Conservation (phyloP, 2,113 vertebrate genomes). For the Rhinolophus sinicus region DNA sequence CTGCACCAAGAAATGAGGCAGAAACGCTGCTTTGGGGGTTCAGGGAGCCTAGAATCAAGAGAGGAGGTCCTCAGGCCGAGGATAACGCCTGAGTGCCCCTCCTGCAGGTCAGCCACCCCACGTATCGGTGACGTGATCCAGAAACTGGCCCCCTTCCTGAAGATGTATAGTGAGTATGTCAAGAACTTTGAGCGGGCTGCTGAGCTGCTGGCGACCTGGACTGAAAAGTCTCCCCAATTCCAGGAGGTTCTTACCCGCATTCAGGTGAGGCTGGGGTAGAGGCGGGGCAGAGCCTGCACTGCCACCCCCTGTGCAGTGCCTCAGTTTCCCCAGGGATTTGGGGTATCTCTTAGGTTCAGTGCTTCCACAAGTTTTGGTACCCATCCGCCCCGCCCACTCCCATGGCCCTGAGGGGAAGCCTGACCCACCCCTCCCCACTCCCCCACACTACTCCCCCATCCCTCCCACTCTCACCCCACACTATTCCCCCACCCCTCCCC, state of each 20-base stretch:
- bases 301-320: neutral
- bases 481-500: neutral
- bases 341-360: neutral
- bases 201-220: constrained; percentile 91
- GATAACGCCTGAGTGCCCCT: neutral
- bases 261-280: constrained; percentile 83
- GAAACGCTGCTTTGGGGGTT: neutral
- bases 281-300: neutral
- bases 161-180: constrained; percentile 93
- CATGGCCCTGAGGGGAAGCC: neutral
- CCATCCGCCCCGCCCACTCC: fast-evolving
- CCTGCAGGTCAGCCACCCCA: constrained; percentile 85
- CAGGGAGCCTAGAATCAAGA: neutral
- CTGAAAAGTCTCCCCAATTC: constrained; percentile 88
- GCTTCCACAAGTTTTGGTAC: neutral
- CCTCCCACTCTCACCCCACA: neutral
- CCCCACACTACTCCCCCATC: no score
- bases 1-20: neutral
- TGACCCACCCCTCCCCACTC: neutral
- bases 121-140: constrained; percentile 91
- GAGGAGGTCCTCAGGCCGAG: neutral
- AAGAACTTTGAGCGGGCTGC: constrained; percentile 90
- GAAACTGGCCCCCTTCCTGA: constrained; percentile 92
- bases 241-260: constrained; percentile 89
- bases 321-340: neutral